Conservation (phyloP, 2,888 invertebrate species). For the Cancer borealis region DNA sequence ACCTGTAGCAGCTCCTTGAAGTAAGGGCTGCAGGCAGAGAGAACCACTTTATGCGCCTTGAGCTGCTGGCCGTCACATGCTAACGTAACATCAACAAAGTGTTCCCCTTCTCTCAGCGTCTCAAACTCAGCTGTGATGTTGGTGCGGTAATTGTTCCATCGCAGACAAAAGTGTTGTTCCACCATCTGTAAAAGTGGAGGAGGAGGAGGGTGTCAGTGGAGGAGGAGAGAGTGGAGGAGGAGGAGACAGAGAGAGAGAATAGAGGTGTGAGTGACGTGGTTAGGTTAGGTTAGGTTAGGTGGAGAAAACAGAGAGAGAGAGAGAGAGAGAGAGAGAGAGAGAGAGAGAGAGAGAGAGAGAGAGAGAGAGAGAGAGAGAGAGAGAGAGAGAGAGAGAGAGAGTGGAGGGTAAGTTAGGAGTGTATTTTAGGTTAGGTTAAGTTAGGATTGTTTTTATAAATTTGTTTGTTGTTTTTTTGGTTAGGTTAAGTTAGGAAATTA, state of each 20-base stretch:
- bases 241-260: too few species aligned
- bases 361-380: too few species aligned
- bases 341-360: too few species aligned
- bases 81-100: conserved; percentile 77
- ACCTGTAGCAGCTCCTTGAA: conserved; percentile 77
- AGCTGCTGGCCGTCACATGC: conserved; percentile 76
- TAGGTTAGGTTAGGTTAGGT: background rate
- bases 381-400: too few species aligned
- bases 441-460: too few species aligned
- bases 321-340: too few species aligned
- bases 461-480: too few species aligned
- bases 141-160: conserved; percentile 79
- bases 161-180: conserved; percentile 78
- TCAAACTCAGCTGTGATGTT: conserved; percentile 79
- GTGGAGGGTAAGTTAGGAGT: too few species aligned
- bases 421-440: background rate
- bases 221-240: background rate
- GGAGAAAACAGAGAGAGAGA: too few species aligned
- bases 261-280: too few species aligned
- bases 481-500: too few species aligned
- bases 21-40: conserved; percentile 77
- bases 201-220: background rate
- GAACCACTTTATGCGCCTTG: conserved; percentile 77
- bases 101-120: conserved; percentile 78
- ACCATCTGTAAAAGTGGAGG: conserved; percentile 65